Base-by-base conservation (phyloP, 1,140 invertebrate species). In the Lordiphosa collinella region DNA sequence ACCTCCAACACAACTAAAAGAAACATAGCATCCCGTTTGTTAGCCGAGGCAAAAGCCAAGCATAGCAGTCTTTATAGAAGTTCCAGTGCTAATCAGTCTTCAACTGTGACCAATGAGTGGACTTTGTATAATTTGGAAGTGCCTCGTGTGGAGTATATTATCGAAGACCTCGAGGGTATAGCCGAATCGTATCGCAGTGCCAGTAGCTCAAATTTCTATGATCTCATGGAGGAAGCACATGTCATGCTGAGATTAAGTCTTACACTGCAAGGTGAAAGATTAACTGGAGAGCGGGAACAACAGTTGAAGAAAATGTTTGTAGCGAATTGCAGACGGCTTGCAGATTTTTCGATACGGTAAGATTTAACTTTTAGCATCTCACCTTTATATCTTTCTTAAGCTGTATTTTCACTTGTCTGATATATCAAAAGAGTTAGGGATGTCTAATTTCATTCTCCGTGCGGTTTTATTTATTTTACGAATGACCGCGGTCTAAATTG, bases 81-180 rank as follows among this genome's bases (percentile, higher is more conserved):
- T 44, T 80, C 66, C 48, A 80, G 46, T 22, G 53, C 80, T 5
- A 55, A 69, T 1, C 86, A 72, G 4, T 51, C 67, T 0, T 41
- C 61, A 2, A 35, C 49, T 43, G 63, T 80, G 11, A 38, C 66
- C 3, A 88, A 88, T 1, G 92, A 94, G 54, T 94, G 93, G 92
- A 94, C 93, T 1, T 76, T 94, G 5, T 94, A 94, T 66, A 92
- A 91, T 9, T 74, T 95, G 14, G 91, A 91, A 57, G 67, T 93
- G 38, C 93, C 93, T 0, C 89, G 89, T 2, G 89, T 92, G 3
- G 90, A 91, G 44, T 91, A 91, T 22, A 84, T 94, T 2, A 93
- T 93, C 62, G 90, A 91, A 29, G 94, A 94, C 68, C 92, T 94
- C 57, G 88, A 94, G 16, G 91, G 91, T 48, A 91, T 94, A 35